A percentile compares a stretch with the other conserved stretches of the same genome.
Evolutionary conservation across 64 coral and sea anemone species (phyloP).

Genomic region (Orbicella faveolata): DNA sequence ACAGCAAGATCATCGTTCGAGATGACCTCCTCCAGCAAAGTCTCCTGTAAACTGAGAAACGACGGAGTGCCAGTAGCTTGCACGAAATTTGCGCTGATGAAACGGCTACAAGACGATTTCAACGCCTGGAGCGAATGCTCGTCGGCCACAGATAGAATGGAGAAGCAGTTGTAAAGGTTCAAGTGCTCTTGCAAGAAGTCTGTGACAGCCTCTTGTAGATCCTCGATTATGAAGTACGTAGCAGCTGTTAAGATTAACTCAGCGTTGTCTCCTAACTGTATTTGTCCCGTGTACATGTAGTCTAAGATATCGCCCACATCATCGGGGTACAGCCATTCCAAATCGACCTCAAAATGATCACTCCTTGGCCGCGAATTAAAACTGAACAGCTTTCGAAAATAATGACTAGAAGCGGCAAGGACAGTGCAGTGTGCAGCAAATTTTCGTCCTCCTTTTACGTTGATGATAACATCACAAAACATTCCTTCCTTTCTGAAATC

Average conservation of each 20-base stretch:
- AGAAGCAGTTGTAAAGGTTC: background rate
- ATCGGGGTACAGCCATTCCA: constrained; percentile 23
- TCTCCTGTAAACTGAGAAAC: background rate
- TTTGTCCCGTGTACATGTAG: constrained; percentile 62
- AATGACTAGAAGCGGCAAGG: constrained; percentile 36
- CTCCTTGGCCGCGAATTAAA: constrained; percentile 23
- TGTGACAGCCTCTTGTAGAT: background rate
- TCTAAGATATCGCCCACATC: constrained; percentile 45
- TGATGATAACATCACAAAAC: constrained; percentile 35
- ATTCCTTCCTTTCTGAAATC: background rate
- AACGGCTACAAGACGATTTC: background rate
- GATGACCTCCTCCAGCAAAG: background rate
- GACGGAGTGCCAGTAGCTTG: background rate
- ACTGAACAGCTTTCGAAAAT: constrained; percentile 40
- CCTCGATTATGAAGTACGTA: background rate
- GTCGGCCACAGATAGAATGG: background rate
- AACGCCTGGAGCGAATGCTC: background rate
- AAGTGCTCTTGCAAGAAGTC: constrained; percentile 7
- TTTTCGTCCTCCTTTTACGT: background rate
- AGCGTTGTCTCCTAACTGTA: constrained; percentile 17
- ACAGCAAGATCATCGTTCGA: constrained; percentile 19
- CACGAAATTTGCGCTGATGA: background rate
- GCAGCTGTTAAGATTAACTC: constrained; percentile 39
- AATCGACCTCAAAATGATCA: background rate
- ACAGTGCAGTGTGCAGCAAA: constrained; percentile 48